Conservation (phyloP, 2,113 vertebrate species). For the Lagenorhynchus albirostris region DNA sequence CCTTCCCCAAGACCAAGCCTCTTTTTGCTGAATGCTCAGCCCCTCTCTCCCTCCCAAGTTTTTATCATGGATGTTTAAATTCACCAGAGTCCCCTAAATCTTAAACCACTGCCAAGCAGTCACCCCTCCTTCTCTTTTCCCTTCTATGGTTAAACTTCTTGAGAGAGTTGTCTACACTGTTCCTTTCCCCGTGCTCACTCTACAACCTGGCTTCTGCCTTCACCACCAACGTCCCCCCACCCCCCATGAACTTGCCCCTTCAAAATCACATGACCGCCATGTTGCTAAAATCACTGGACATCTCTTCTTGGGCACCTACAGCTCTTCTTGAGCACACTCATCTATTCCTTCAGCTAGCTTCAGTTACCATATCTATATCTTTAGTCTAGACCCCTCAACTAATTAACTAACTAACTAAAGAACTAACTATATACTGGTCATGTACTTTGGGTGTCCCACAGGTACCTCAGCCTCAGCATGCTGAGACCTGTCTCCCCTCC, state of each 20-base stretch:
- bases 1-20: background rate
- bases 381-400: background rate
- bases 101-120: background rate
- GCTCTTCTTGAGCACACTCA: background rate
- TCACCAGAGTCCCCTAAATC: background rate
- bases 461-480: background rate
- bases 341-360: background rate
- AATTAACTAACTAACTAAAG: background rate
- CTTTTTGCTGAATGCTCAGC: background rate
- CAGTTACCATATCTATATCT: background rate
- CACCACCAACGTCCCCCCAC: background rate
- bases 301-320: background rate
- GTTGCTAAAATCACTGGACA: background rate
- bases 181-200: background rate
- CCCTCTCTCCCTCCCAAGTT: background rate
- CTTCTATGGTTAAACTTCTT: background rate
- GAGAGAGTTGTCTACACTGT: background rate
- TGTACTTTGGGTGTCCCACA: background rate
- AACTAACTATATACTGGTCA: background rate
- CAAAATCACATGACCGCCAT: background rate
- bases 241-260: background rate
- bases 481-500: background rate
- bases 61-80: background rate
- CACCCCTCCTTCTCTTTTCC: background rate
- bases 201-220: background rate